These are phyloP conservation scores for Echinometra lucunter DNA, from an alignment of 53 echinoderm and acorn worm genomes.

Conservation along the genomic window DNA sequence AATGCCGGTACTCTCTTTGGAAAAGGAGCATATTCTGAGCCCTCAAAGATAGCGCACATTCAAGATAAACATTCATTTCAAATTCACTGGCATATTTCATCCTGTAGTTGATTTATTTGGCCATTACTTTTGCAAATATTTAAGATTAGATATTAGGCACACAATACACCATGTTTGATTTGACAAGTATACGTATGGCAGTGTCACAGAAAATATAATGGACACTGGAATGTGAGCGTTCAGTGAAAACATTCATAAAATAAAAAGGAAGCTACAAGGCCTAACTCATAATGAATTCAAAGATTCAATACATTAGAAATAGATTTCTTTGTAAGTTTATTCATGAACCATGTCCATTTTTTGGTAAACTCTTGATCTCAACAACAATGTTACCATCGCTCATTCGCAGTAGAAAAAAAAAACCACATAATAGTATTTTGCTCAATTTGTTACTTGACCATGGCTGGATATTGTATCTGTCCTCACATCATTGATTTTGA, in stretches of 20 bases:
- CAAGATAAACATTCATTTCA: background rate
- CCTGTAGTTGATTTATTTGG: background rate
- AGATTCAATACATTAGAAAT: too few species aligned
- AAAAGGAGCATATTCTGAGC: background rate
- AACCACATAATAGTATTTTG: too few species aligned
- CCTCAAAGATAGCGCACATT: background rate
- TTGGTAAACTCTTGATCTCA: too few species aligned
- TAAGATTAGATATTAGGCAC: background rate
- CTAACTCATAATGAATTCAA: too few species aligned
- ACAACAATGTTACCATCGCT: too few species aligned
- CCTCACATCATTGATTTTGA: background rate
- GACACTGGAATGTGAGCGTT: background rate
- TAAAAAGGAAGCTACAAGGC: too few species aligned
- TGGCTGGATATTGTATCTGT: background rate
- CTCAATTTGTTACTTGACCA: background rate
- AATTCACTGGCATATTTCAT: background rate
- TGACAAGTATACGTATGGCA: background rate
- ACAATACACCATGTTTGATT: background rate
- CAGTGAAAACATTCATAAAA: too few species aligned
- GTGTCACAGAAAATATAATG: background rate
- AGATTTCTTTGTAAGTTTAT: too few species aligned
- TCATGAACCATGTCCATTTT: too few species aligned
- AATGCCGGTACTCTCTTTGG: background rate
- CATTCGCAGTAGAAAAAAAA: too few species aligned
- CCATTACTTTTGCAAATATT: background rate